Percentiles rank a stretch among this genome's conserved stretches.
These are phyloP conservation scores for Phyllostomus discolor DNA, from an alignment of 2,113 vertebrate species.

Conservation along the genomic window DNA sequence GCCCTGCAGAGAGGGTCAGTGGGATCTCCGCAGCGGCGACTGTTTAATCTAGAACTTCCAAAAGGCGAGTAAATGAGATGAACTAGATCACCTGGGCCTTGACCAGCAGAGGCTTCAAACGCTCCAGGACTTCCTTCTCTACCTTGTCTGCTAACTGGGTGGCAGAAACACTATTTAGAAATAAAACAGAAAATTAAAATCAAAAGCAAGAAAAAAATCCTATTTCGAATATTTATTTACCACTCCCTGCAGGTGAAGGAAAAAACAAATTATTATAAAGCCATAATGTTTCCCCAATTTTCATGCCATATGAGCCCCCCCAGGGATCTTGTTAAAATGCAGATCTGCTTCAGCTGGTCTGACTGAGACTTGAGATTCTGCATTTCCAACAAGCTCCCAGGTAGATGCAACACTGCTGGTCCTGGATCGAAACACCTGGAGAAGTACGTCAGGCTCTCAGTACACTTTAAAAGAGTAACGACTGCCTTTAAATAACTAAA, in stretches of 20 bases:
- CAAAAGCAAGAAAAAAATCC: neutral
- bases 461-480: neutral
- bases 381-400: neutral
- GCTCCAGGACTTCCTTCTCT: conserved; percentile 63
- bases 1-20: neutral
- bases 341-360: neutral
- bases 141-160: conserved; percentile 65
- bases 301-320: neutral
- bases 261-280: neutral
- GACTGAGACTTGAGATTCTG: neutral
- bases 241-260: neutral
- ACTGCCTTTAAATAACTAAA: neutral
- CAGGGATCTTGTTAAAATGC: neutral
- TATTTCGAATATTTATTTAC: neutral
- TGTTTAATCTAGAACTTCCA: neutral
- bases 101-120: conserved; percentile 62
- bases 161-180: conserved; percentile 53
- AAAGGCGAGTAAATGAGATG: neutral
- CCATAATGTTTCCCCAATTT: neutral
- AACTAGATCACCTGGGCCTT: conserved; percentile 65
- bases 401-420: neutral
- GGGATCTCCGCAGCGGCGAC: neutral
- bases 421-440: neutral
- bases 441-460: neutral
- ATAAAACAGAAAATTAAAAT: conserved; percentile 48